A percentile compares a stretch with the other conserved stretches of the same genome.
These are phyloP conservation scores for Agapornis roseicollis DNA, from an alignment of 2,113 vertebrate species.

Conservation along the genomic window DNA sequence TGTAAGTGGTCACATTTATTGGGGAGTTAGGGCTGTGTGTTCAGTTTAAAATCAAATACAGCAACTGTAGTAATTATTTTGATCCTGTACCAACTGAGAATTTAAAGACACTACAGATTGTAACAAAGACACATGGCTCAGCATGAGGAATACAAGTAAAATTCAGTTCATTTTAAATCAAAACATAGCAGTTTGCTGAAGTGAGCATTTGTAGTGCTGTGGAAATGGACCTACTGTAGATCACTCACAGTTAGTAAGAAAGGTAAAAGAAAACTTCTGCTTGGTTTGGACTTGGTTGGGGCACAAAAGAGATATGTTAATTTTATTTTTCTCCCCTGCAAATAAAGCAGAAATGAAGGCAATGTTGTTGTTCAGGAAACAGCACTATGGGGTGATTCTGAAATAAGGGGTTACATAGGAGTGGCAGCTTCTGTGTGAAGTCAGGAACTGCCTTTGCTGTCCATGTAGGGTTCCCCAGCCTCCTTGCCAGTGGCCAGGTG, in stretches of 20 bases:
- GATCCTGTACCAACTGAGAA: background rate
- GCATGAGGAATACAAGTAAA: background rate
- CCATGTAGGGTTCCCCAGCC: background rate
- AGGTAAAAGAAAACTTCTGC: background rate
- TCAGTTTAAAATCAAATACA: background rate
- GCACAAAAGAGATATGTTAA: background rate
- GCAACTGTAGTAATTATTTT: background rate
- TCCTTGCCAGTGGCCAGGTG: fast-evolving
- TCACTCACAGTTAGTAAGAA: background rate
- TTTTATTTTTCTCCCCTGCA: background rate
- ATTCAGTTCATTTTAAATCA: background rate
- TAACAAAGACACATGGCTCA: background rate
- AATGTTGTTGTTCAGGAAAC: fast-evolving
- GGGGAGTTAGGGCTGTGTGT: background rate
- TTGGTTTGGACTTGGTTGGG: background rate
- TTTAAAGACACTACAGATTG: background rate
- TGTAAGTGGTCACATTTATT: background rate
- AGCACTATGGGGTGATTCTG: background rate
- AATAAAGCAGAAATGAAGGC: background rate
- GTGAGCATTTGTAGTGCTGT: background rate
- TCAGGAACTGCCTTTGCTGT: fast-evolving
- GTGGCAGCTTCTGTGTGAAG: background rate
- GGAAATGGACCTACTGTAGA: background rate
- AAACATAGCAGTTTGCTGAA: background rate
- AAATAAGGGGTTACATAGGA: background rate